Evolutionary conservation across 2,797 vertebrate species (phyloP), one percentile per base, ranked within the genome.

Genomic region (Iguana delicatissima): DNA sequence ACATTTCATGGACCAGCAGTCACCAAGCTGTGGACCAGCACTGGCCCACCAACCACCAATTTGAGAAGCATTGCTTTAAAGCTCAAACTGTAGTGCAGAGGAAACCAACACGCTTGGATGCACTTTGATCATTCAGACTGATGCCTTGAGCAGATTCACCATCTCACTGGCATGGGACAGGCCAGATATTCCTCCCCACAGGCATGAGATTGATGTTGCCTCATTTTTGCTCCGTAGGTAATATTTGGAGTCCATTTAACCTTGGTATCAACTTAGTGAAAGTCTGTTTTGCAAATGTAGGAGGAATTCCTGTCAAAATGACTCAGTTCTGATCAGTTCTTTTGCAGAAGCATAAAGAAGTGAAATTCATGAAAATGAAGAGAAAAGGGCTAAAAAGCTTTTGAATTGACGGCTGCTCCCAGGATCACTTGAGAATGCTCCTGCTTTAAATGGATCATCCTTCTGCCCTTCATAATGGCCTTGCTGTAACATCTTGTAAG

Each of bases 321-420:
- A 84, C 42, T 77, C 67, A 1, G 10, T 89, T 77, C 81, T 89
- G 52, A 84, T 83, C 55, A 64, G 26, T n/a, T 76, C 29, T 74
- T n/a, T 62, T 10, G 13, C 22, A 52, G 57, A 12, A n/a, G 12
- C 69, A 3, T 6, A 22, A 64, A 67, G 59, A 29, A 32, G 9
- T 50, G 38, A 52, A 84, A 52, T 50, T 35, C 42, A 50, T 29
- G 73, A 67, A 77, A 35, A 84, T 10, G 57, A 67, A 89, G 87
- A 24, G 80, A 76, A 35, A 50, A 10, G 52, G 13, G 55, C 38
- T 35, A 84, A 57, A 89, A 89, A 89, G 88, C 81, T 84, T 84
- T 89, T 84, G 38, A 84, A 67, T 79, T 77, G 88, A 46, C 7
- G 8, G 22, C 2, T 6, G 57, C 29, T 20, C 3, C 18, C 38